Base-by-base conservation (phyloP, 2,797 vertebrate species). In the Scomberomorus guttatus region DNA sequence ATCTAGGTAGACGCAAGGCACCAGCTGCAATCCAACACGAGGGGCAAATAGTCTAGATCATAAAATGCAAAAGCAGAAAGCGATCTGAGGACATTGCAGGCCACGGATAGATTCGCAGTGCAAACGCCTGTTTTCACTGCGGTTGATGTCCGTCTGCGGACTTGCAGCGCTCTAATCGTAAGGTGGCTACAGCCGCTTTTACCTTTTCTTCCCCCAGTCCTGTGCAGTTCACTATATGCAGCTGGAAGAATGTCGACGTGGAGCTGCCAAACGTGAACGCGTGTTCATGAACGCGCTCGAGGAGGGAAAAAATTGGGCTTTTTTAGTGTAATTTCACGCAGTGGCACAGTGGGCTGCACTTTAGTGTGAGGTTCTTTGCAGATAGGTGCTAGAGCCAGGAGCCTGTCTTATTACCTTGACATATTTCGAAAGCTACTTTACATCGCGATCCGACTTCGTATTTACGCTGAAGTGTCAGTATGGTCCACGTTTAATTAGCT, bases 241-340 rank as follows among this genome's bases (percentile, higher is more conserved):
- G 95, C 95, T 96, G 95, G 95, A 96, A 96, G 96, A 96, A 95
- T 96, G 96, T 96, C 96, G 96, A 96, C 96, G 96, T 96, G 96
- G 96, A 96, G 95, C 95, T 96, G 96, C 96, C 96, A 96, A 96
- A 94, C 95, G 95, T 96, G 96, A 94, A 94, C 96, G 95, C 95
- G 96, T 92, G 86, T 61, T 90, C 94, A 87, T 90, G 96, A 92
- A 91, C 96, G 96, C 95, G 96, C 96, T 86, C 85, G 79, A 87
- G 81, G 25, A 46, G 57, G 58, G 72, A 79, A 78, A 78, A 75
- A 22, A 61, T 78, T 15, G 51, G 73, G 37, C 72, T 82, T 91
- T 91, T 94, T 94, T 88, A 86, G 91, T 88, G 93, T 92, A 89
- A 93, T 93, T 95, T 94, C 87, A 92, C 90, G 84, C 88, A 80